These are phyloP conservation scores for Cyanistes caeruleus DNA, from an alignment of 2,113 vertebrate species.

Conservation along the genomic window DNA sequence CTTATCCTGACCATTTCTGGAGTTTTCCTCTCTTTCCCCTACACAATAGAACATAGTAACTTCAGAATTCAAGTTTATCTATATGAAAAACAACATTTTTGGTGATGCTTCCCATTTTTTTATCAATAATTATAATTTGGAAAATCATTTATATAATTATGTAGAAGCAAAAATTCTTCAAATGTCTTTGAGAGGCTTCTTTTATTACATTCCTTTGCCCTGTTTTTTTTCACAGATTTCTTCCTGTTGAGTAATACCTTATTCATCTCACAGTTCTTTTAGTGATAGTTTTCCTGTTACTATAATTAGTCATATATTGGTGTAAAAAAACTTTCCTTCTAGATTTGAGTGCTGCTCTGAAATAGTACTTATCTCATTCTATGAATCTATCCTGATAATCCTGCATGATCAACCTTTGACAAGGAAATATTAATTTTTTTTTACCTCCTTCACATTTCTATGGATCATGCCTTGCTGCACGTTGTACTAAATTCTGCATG, in stretches of 20 bases:
- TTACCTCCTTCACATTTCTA: not conserved
- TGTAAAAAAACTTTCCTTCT: not conserved
- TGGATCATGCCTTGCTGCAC: not conserved
- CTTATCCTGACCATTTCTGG: not conserved
- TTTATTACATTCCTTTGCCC: not conserved
- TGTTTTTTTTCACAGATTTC: not conserved
- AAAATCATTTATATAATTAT: not conserved
- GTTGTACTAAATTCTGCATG: not conserved
- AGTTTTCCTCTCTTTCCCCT: not conserved
- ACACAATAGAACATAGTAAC: not conserved
- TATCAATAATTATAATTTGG: not conserved
- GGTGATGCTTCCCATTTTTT: not conserved
- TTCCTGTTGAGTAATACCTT: not conserved
- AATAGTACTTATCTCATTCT: not conserved
- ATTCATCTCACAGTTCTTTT: not conserved
- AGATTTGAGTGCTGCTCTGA: not conserved
- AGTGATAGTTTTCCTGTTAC: not conserved
- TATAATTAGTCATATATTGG: not conserved
- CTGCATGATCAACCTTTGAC: not conserved
- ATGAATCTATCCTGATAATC: not conserved
- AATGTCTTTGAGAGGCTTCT: not conserved
- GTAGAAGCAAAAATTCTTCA: not conserved
- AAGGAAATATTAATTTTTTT: not conserved
- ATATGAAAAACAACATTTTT: not conserved
- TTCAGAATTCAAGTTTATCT: not conserved